Percentiles rank a stretch among this genome's conserved stretches.
Conservation (phyloP, 2,888 invertebrate species). For the Eustalomyia histrio region DNA sequence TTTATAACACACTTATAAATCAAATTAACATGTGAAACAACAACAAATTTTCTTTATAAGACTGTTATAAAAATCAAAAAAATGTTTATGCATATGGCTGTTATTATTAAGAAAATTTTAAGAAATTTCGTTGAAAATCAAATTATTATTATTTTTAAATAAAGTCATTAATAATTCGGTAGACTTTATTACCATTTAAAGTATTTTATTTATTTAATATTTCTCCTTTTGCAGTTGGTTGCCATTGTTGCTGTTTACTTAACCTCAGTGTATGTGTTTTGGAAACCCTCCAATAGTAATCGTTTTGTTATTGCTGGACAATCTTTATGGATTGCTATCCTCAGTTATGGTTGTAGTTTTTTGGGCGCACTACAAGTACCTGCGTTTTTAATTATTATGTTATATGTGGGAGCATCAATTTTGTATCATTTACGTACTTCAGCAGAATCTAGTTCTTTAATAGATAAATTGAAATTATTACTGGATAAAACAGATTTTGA, state of each 20-base stretch:
- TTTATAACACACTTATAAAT: no score
- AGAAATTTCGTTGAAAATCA: no score
- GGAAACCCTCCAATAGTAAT: constrained; percentile 86
- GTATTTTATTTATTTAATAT: background rate
- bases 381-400: constrained; percentile 85
- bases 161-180: no score
- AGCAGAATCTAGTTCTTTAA: constrained; percentile 71
- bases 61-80: no score
- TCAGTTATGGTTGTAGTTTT: constrained; percentile 87
- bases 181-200: no score
- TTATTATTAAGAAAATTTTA: no score
- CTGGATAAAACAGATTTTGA: constrained; percentile 75
- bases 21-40: no score
- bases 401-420: constrained; percentile 79
- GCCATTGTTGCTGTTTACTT: constrained; percentile 85
- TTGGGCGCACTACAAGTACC: constrained; percentile 89
- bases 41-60: no score
- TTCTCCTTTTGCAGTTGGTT: constrained; percentile 82
- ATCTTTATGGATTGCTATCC: constrained; percentile 87
- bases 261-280: constrained; percentile 85
- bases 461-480: constrained; percentile 73
- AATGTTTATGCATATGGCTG: no score
- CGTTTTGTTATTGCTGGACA: constrained; percentile 86
- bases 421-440: constrained; percentile 77
- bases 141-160: no score